Evolutionary conservation across 2,113 vertebrate genomes (phyloP).

Genomic region (Columba janthina): DNA sequence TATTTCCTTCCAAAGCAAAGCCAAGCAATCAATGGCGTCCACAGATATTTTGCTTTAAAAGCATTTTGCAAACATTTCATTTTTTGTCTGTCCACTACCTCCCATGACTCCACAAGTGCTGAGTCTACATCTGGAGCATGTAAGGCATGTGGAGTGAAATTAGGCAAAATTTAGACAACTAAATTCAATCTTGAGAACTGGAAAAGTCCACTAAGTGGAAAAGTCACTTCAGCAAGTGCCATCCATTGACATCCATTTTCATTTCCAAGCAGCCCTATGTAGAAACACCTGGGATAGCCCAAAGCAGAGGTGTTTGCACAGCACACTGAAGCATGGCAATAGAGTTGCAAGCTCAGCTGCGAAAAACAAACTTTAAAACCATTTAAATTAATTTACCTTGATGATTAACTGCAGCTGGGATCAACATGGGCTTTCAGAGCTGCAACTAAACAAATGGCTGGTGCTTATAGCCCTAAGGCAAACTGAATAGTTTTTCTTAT

Average conservation of each 20-base stretch:
- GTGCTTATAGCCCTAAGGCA: neutral
- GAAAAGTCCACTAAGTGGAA: neutral
- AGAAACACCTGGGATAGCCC: neutral
- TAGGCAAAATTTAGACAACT: neutral
- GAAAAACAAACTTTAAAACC: neutral
- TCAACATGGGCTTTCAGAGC: neutral
- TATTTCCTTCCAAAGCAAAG: neutral
- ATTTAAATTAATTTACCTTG: neutral
- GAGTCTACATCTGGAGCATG: neutral
- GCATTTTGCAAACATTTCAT: neutral
- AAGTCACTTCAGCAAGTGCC: neutral
- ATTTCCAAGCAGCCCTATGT: rapidly evolving
- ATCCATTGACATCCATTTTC: neutral
- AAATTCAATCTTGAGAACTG: neutral
- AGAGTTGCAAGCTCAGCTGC: neutral
- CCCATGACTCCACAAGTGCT: neutral
- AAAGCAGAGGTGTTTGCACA: neutral
- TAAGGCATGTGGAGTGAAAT: neutral
- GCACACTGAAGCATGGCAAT: rapidly evolving
- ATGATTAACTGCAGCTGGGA: neutral
- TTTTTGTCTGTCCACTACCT: neutral
- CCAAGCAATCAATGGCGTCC: neutral
- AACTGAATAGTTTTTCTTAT: neutral
- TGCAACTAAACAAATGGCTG: neutral
- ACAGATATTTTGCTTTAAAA: neutral